These are phyloP conservation scores for Eira barbara DNA, from an alignment of 2,113 vertebrate species.

Conservation along the genomic window DNA sequence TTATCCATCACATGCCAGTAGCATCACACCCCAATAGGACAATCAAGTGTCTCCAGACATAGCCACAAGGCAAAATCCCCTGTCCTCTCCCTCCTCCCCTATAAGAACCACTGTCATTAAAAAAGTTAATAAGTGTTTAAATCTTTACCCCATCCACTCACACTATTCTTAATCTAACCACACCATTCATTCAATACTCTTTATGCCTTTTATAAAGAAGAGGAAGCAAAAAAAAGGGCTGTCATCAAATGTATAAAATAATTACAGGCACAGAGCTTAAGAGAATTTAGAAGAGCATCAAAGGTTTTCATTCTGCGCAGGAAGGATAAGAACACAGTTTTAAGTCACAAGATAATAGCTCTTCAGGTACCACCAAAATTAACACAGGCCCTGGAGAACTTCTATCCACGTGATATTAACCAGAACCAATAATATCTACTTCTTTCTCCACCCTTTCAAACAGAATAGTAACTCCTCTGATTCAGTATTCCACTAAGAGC, in stretches of 20 bases:
- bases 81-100: too few species aligned
- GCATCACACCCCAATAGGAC: neutral
- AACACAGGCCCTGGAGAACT: neutral
- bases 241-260: neutral
- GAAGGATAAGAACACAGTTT: neutral
- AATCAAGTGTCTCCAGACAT: neutral
- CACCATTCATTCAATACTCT: neutral
- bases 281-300: neutral
- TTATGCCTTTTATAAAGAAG: neutral
- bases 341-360: neutral
- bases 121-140: neutral
- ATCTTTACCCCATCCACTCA: neutral
- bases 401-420: neutral
- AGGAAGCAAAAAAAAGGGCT: neutral
- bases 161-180: neutral
- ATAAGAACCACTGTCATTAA: neutral
- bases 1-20: neutral
- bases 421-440: neutral
- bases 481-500: neutral
- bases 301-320: neutral
- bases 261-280: neutral
- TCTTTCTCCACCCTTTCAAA: neutral
- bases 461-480: neutral
- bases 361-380: neutral
- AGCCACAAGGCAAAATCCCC: neutral